These are phyloP conservation scores for Dendrocincla tyrannina DNA, from an alignment of 2,797 vertebrate species.

Conservation along the genomic window DNA sequence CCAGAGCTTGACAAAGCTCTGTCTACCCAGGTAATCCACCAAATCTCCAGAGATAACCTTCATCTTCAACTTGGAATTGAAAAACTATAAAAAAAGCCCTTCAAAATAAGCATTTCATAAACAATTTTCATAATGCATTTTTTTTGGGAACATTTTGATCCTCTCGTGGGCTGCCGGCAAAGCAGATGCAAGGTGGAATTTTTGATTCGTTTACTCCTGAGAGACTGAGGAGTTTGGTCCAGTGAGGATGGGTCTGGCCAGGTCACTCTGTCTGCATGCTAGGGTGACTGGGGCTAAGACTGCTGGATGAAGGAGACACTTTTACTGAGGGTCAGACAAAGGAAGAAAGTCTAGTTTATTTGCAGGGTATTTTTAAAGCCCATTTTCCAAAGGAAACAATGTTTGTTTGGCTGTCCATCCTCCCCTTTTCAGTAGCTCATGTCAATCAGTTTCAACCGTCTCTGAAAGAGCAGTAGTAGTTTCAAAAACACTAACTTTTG, in stretches of 20 bases:
- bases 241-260: background rate
- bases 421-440: background rate
- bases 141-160: slow-evolving; percentile 32
- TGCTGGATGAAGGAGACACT: background rate
- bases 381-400: background rate
- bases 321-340: background rate
- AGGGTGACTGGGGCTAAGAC: background rate
- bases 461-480: background rate
- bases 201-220: slow-evolving; percentile 16
- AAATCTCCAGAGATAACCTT: background rate
- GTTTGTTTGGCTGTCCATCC: background rate
- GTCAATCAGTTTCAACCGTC: background rate
- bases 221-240: background rate
- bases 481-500: background rate
- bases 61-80: background rate
- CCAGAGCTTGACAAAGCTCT: background rate
- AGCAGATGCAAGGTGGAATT: slow-evolving; percentile 24
- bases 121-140: slow-evolving; percentile 2
- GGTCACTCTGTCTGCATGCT: background rate
- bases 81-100: background rate
- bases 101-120: slow-evolving; percentile 38
- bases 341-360: background rate
- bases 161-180: background rate
- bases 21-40: background rate
- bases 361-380: background rate